Evolutionary conservation across 2,797 vertebrate species (phyloP).

Genomic region (Anguilla pacifica): DNA sequence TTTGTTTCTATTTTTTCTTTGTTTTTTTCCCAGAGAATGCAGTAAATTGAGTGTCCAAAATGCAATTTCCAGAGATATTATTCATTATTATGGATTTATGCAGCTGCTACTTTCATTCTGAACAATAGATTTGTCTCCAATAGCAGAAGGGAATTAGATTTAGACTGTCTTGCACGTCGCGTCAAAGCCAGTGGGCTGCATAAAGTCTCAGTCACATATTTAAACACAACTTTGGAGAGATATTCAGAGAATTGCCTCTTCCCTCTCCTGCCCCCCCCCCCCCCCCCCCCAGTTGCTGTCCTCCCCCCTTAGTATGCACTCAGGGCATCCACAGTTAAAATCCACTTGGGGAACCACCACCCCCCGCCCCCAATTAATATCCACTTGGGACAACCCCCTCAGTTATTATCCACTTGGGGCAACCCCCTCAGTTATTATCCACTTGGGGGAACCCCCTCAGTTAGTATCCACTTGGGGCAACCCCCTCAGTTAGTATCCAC

Average conservation of each 20-base stretch:
- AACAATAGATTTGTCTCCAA: conserved; percentile 72
- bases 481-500: no score
- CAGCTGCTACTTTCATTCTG: conserved; percentile 64
- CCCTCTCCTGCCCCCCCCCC: neutral
- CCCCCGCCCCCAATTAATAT: neutral
- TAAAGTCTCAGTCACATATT: conserved; percentile 22
- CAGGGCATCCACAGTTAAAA: neutral
- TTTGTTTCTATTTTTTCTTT: conserved; percentile 41
- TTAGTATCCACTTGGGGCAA: neutral
- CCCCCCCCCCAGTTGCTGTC: conserved; percentile 31
- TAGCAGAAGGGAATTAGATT: conserved; percentile 69
- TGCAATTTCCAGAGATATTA: conserved; percentile 53
- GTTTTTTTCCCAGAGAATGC: conserved; percentile 55
- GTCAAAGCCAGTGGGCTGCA: conserved; percentile 28
- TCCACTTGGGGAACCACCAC: neutral
- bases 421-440: neutral
- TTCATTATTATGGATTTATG: conserved; percentile 70
- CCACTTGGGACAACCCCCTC: neutral
- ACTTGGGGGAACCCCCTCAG: neutral
- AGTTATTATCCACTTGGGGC: neutral
- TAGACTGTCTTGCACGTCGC: conserved; percentile 44
- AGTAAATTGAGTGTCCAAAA: conserved; percentile 61
- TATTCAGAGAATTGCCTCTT: conserved; percentile 6
- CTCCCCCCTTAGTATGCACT: neutral
- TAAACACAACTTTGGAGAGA: conserved; percentile 17